Evolutionary conservation across 2,888 invertebrate species (phyloP).

Genomic region (Metacarcinus magister): DNA sequence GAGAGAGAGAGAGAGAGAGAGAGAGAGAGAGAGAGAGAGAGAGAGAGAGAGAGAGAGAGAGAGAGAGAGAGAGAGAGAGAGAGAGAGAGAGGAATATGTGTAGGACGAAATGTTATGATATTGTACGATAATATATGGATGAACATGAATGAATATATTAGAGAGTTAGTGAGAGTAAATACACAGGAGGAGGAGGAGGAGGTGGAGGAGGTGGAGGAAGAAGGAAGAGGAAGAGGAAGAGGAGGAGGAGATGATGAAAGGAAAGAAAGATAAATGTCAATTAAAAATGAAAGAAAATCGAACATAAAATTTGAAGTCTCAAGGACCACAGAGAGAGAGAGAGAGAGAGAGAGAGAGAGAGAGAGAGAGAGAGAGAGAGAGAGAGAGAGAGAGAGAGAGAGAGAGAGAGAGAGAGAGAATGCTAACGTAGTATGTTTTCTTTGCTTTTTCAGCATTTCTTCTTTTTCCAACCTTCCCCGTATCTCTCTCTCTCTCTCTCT

Average conservation of each 20-base stretch:
- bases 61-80: neutral
- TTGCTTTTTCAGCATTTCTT: neutral
- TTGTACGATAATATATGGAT: too few relatives aligned
- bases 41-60: neutral
- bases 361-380: neutral
- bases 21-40: neutral
- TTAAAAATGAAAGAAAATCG: neutral
- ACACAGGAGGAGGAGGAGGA: constrained; percentile 7
- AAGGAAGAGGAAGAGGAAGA: neutral
- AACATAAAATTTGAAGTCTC: neutral
- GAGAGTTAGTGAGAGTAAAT: neutral
- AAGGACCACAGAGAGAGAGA: neutral
- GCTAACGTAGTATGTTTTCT: too few relatives aligned
- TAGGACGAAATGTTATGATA: too few relatives aligned
- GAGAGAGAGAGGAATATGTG: neutral
- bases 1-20: neutral
- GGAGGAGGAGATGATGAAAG: neutral
- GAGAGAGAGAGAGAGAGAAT: too few relatives aligned
- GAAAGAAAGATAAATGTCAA: neutral
- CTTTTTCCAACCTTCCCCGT: neutral
- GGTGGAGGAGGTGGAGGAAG: neutral
- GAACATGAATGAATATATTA: neutral
- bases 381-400: constrained; percentile 13
- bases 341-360: neutral
- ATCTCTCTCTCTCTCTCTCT: neutral